Evolutionary conservation across 2,113 vertebrate species (phyloP), one percentile per base, ranked within the genome.

Genomic region (Sylvietta virens): DNA sequence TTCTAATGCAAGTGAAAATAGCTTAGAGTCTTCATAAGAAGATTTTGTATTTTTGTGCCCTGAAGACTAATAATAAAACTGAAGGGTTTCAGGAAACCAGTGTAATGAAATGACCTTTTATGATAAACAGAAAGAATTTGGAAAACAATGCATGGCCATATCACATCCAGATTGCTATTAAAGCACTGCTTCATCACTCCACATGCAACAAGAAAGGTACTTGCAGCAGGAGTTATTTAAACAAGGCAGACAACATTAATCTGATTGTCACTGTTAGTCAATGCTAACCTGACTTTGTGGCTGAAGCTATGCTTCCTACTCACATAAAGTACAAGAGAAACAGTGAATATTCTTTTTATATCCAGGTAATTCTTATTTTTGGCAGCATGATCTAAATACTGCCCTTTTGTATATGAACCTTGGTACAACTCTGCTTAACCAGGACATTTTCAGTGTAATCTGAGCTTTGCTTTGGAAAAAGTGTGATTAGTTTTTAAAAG

Each of bases 51-150:
- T 93, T 97, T 95, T 64, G 40, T 92, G n/a, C 95, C 88, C 86
- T 78, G 47, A 94, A 82, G 86, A 69, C 50, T 94, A 70, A 94
- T 93, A 95, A 87, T 61, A 94, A 92, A 84, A 88, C 45, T 62
- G 47, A 58, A 94, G n/a, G 21, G 50, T 96, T 94, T 94, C 64
- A 82, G 78, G 74, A 92, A 96, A 53, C 45, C 66, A 90, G 27
- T 82, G 24, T 86, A 95, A 96, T 92, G 61, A 96, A 96, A 86
- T 94, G 76, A 95, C 95, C 35, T 96, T 96, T 96, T 81, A 95
- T 73, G 12, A 70, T 94, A 92, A 60, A 22, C 37, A 86, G 70
- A 30, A 76, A 45, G 22, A 57, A 76, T 92, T 21, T 28, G 33
- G 19, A 58, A 54, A 53, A 67, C 66, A 76, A 72, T 74, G 23